Conservation (phyloP, 1,140 invertebrate species). For the Conus betulinus region DNA sequence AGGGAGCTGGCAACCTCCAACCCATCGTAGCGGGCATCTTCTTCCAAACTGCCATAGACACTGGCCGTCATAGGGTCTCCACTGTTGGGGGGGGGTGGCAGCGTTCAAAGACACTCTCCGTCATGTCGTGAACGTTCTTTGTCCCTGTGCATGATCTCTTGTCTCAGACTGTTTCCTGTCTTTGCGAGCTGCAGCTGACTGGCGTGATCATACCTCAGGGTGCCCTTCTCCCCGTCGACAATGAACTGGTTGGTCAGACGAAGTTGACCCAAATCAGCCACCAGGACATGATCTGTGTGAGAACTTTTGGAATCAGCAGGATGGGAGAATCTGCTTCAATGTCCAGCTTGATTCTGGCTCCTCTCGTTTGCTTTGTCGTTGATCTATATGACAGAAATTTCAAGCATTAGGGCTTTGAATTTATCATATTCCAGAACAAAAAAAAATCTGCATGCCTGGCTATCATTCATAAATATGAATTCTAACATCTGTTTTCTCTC, state of each 20-base stretch:
- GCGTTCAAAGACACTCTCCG: slow-evolving; percentile 61
- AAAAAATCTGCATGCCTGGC: too few relatives aligned
- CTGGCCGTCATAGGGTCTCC: slow-evolving; percentile 71
- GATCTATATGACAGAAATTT: slow-evolving; percentile 53
- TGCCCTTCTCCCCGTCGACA: slow-evolving; percentile 66
- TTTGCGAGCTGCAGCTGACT: not conserved
- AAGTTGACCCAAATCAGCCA: slow-evolving; percentile 89
- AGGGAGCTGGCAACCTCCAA: slow-evolving; percentile 32
- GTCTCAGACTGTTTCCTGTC: not conserved
- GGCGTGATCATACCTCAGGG: slow-evolving; percentile 51
- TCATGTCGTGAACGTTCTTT: slow-evolving; percentile 48
- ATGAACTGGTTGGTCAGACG: slow-evolving; percentile 84
- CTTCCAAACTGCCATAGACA: slow-evolving; percentile 70
- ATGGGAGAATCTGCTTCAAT: slow-evolving; percentile 88
- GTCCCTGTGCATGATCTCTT: not conserved
- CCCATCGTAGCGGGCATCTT: slow-evolving; percentile 49
- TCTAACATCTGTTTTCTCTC: too few relatives aligned
- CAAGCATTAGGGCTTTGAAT: not conserved
- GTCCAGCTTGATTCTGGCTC: slow-evolving; percentile 81
- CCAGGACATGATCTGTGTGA: slow-evolving; percentile 85
- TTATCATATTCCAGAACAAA: not conserved
- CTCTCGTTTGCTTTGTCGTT: slow-evolving; percentile 69
- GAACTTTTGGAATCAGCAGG: slow-evolving; percentile 91
- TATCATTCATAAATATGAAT: too few relatives aligned
- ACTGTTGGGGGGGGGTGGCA: slow-evolving; percentile 47